Base-by-base conservation (phyloP, 2,797 vertebrate genomes). In the Echiichthys vipera region DNA sequence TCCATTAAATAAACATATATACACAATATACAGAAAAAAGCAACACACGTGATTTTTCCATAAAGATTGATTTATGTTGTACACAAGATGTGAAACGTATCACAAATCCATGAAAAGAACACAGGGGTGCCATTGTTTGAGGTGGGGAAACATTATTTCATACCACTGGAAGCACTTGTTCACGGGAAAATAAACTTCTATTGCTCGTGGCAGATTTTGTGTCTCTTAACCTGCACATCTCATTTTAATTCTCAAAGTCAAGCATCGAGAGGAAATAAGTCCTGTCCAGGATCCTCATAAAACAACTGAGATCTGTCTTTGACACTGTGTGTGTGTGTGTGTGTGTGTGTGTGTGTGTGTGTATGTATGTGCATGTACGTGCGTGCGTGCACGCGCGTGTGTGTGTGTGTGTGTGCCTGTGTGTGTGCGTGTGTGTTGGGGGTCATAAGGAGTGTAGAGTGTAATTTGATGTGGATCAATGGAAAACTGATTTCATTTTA, bases 21-120 rank as follows among this genome's bases (percentile, higher is more conserved):
- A 84, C 74, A 89, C 58, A 73, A 42, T 75, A 51, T 76, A 80
- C 49, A 74, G 54, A 40, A 79, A 77, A 69, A 73, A 88, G 39
- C 22, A 45, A n/a, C 86, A 65, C 63, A 74, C 57, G 29, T 29
- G 14, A 32, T 76, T 71, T 51, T 39, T 58, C 22, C 25, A 46
- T 53, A 81, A 47, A 80, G 2, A 70, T 9, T 3, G 10, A 62
- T 56, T 54, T 17, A 18, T 70, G 36, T 29, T 69, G 15, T 57
- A 65, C 71, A 82, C 42, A 71, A 45, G 13, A 55, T 55, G 62
- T 55, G 17, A 63, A 73, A 85, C 51, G 62, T 50, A 57, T 46
- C 36, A 29, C 55, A 64, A 72, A 66, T 20, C 42, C 2, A 39
- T 46, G 39, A 57, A 55, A 69, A 68, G 51, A 71, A 30, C 49